A percentile compares a stretch with the other conserved stretches of the same genome.
These are phyloP conservation scores for Drosophila virilis DNA, from an alignment of 1,140 invertebrate genomes.

Conservation along the genomic window DNA sequence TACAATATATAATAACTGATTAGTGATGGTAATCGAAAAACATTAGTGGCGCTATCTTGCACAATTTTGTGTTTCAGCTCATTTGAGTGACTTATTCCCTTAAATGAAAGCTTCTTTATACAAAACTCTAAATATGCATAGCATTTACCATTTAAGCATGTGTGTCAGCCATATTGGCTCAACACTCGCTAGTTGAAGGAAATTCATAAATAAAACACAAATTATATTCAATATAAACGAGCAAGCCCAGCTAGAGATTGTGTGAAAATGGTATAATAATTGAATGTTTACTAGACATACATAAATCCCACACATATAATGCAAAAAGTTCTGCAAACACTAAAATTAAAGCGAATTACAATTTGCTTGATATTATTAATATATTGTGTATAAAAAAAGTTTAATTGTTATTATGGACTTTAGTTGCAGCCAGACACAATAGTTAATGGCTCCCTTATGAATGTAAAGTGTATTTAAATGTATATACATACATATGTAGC, in stretches of 20 bases:
- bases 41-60: too few species aligned
- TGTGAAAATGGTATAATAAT: slow-evolving; percentile 29
- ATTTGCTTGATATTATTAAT: slow-evolving; percentile 21
- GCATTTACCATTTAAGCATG: slow-evolving; percentile 20
- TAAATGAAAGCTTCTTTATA: slow-evolving; percentile 7
- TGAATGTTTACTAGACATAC: slow-evolving; percentile 17
- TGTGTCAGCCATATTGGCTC: slow-evolving; percentile 46
- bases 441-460: not conserved
- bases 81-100: too few species aligned
- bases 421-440: not conserved
- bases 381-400: slow-evolving; percentile 11
- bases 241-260: slow-evolving; percentile 9
- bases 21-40: too few species aligned
- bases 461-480: not conserved
- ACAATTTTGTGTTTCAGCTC: too few species aligned
- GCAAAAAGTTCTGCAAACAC: not conserved
- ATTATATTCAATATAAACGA: slow-evolving; percentile 10
- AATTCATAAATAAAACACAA: slow-evolving; percentile 58
- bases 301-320: not conserved
- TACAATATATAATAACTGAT: too few species aligned
- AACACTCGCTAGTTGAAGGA: slow-evolving; percentile 48
- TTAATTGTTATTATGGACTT: not conserved
- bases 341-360: slow-evolving; percentile 16
- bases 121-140: slow-evolving; percentile 8
- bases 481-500: slow-evolving; percentile 12